A percentile compares a stretch with the other conserved stretches of the same genome.
These are phyloP conservation scores for Xiphophorus couchianus DNA, from an alignment of 2,113 vertebrate genomes.

Conservation along the genomic window DNA sequence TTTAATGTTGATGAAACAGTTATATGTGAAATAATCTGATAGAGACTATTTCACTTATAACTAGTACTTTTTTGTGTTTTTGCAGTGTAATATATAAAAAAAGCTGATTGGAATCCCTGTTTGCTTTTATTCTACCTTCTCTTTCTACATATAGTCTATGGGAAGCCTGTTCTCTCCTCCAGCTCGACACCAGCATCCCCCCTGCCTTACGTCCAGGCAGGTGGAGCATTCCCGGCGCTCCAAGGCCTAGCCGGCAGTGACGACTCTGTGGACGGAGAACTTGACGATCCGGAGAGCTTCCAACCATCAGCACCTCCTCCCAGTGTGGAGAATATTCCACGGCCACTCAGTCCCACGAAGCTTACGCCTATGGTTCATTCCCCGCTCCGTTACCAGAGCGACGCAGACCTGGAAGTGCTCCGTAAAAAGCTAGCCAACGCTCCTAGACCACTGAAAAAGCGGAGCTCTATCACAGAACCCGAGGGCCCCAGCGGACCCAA, in stretches of 20 bases:
- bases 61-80: too few species aligned
- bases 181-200: conserved; percentile 76
- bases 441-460: conserved; percentile 93
- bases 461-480: conserved; percentile 97
- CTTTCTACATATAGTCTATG: conserved; percentile 63
- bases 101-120: background rate
- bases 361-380: conserved; percentile 97
- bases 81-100: too few species aligned
- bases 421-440: conserved; percentile 94
- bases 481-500: conserved; percentile 95
- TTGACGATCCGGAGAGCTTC: conserved; percentile 58
- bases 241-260: conserved; percentile 53
- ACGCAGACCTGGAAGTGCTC: conserved; percentile 93
- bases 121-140: background rate
- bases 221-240: conserved; percentile 69
- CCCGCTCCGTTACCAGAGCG: conserved; percentile 96
- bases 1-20: too few species aligned
- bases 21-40: too few species aligned
- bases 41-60: too few species aligned
- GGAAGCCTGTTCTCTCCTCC: conserved; percentile 72
- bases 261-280: conserved; percentile 63
- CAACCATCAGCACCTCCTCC: conserved; percentile 77
- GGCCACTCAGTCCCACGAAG: conserved; percentile 97
- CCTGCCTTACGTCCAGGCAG: conserved; percentile 63
- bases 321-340: conserved; percentile 91